Base-by-base conservation (phyloP, 2,113 vertebrate species). In the Gymnarchus niloticus region DNA sequence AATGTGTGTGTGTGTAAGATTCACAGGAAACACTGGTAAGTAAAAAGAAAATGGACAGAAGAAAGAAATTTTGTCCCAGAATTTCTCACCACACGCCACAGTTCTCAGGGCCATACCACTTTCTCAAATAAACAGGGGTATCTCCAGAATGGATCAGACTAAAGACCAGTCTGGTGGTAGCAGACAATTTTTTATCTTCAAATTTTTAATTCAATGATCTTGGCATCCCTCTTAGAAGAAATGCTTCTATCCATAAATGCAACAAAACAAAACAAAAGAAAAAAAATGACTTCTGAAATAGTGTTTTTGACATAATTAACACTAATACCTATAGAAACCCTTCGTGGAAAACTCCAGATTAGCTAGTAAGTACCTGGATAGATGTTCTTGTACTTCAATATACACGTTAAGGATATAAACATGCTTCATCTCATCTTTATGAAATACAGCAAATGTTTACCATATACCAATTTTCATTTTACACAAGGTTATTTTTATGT, bases 81-180 rank as follows among this genome's bases (percentile, higher is more conserved):
- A 56, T 78, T 61, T 49, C 41, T 85, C 23, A 56, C 61, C 83
- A 85, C 78, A 57, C 37, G 57, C 56, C 65, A 25, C 83, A 65
- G 69, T 37, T 48, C 9, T 85, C 52, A 56, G 37, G 81, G 14
- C 37, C n/a, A n/a, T 85, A 85, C 84, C 84, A 85, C 19, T 85
- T 37, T 46, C 73, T 23, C 33, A 85, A 28, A 56, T 28, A 4
- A 77, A 23, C 8, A 9, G 83, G 83, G 41, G 83, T 59, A 65
- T 10, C 41, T n/a, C 49, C 3, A n/a, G 23, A 56, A 65, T 14
- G 48, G 25, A 84, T 46, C 59, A 85, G 33, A 78, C 48, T 51
- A 28, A 81, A 56, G 52, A 56, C 49, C 76, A 84, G 56, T 65
- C 65, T 49, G 73, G 52, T 44, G 52, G 52, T 17, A 41, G 9